These are phyloP conservation scores for Azemiops feae DNA, from an alignment of 2,113 vertebrate species.

Conservation along the genomic window DNA sequence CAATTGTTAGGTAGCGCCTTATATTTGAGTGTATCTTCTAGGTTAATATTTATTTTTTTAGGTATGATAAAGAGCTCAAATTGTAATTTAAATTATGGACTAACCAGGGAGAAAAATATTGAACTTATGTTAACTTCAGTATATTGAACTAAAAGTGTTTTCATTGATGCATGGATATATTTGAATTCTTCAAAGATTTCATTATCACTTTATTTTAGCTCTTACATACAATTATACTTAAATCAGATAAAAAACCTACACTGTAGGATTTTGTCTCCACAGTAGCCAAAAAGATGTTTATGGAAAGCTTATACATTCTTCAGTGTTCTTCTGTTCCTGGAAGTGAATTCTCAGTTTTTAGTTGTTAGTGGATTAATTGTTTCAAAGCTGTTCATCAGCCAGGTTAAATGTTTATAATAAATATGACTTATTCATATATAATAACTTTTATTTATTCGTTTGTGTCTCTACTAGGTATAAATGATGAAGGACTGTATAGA, in stretches of 20 bases:
- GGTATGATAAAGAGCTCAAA: not conserved
- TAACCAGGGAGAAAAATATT: not conserved
- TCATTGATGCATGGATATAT: not conserved
- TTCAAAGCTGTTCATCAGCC: not conserved
- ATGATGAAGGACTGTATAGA: constrained; percentile 97
- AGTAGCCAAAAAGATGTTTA: not conserved
- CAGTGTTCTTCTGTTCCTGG: not conserved
- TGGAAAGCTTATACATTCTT: not conserved
- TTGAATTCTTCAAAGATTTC: not conserved
- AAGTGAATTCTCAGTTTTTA: not conserved
- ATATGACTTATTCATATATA: not conserved
- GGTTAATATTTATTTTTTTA: not conserved
- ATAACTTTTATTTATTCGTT: constrained; percentile 24
- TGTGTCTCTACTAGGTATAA: constrained; percentile 81
- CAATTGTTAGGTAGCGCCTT: not conserved
- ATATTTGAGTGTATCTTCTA: not conserved
- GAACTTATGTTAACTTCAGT: not conserved
- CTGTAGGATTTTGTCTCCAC: not conserved
- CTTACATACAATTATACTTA: not conserved
- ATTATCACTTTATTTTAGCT: not conserved
- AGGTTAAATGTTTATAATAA: not conserved
- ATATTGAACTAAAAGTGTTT: not conserved
- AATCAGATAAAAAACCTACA: not conserved
- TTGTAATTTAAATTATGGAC: not conserved
- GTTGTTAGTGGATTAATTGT: not conserved